Conservation (phyloP, 2,113 vertebrate genomes). For the Notechis scutatus region DNA sequence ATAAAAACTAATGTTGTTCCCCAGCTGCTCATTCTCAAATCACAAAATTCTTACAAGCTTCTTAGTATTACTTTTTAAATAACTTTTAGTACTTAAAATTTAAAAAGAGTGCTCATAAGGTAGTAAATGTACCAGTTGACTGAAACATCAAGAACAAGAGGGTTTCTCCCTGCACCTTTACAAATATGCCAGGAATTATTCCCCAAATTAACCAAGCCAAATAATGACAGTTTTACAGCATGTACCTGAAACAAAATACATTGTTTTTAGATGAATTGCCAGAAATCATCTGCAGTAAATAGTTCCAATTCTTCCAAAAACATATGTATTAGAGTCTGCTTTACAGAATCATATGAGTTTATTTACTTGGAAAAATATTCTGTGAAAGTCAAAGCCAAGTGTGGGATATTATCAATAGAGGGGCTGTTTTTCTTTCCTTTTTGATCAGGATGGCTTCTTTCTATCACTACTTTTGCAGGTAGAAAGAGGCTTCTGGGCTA, state of each 20-base stretch:
- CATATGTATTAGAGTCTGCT: background rate
- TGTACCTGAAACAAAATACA: background rate
- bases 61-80: background rate
- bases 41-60: background rate
- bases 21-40: background rate
- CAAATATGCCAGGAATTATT: background rate
- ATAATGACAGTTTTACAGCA: background rate
- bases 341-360: background rate
- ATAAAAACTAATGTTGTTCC: background rate
- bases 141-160: background rate
- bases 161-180: background rate
- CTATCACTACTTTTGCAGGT: background rate
- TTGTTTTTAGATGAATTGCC: background rate
- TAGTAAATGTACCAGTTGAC: background rate
- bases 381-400: background rate
- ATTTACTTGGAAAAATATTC: background rate
- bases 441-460: background rate
- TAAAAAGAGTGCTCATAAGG: background rate
- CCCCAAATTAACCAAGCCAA: background rate
- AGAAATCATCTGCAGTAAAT: background rate
- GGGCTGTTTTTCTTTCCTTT: background rate
- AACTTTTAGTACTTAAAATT: background rate
- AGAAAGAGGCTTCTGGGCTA: background rate
- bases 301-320: background rate
- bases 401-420: background rate